Base-by-base conservation (phyloP, 1,140 invertebrate species). In the Trinorchestia longiramus region DNA sequence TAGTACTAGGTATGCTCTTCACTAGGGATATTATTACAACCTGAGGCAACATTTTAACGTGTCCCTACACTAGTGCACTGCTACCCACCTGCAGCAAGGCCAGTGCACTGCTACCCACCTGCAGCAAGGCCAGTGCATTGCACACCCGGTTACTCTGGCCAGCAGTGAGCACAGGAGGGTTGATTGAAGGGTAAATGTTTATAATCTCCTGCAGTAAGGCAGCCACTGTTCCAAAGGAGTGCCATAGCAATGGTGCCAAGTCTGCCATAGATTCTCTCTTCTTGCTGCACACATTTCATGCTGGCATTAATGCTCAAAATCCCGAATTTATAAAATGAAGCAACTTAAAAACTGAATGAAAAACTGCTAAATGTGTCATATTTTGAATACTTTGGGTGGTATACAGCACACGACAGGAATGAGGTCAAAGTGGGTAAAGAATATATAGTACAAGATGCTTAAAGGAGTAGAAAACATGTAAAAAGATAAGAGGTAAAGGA, bases 141-240 rank as follows among this genome's bases (percentile, higher is more conserved):
- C 99, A 99, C 0, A 99, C 99, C 96, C 99, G 97, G 97, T 99
- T 99, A 62, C 98, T 99, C 97, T 99, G 98, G 97, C 99, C 98
- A 40, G 98, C 99, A 42, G 99, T 99, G 47, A 99, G 97, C 17
- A 99, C 99, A 0, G 99, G 98, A 40, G 99, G 99, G 97, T 99
- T 99, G 96, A 99, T 99, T 4, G 99, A 98, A 41, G 99, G 99
- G 97, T 99, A 99, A 96, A 99, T 99, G 97, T 99, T 99, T 17
- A 99, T 99, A 41, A 98, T 98, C 97, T 98, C 98, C 57, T 99
- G 99, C 0, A 99, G 98, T 0, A 99, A 97, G 87, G 99, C 99
- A 57, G 99, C 99, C 41, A 99, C 99, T 40, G 99, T 99, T 0
- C 99, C 99, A 97, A 99, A 99, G 91, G 99, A 99, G 97, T 99